These are phyloP conservation scores for Cygnus olor DNA, from an alignment of 2,797 vertebrate genomes.

Conservation along the genomic window DNA sequence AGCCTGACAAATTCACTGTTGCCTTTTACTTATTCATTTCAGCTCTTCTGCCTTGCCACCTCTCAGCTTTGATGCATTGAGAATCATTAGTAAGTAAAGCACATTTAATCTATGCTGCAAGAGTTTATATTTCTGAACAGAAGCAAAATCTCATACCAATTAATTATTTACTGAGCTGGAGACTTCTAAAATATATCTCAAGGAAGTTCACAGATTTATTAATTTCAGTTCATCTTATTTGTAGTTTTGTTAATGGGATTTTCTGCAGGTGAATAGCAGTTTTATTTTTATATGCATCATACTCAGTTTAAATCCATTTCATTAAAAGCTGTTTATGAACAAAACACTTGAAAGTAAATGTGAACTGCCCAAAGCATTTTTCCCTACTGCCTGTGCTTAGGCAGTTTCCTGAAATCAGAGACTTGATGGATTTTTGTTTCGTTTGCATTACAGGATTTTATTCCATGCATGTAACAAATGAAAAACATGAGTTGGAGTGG, in stretches of 20 bases:
- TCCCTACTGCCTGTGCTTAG: background rate
- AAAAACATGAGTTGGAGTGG: slow-evolving; percentile 8
- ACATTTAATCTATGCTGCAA: background rate
- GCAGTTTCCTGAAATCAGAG: background rate
- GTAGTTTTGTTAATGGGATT: slow-evolving; percentile 57
- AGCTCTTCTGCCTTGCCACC: background rate
- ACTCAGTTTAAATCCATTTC: slow-evolving; percentile 50
- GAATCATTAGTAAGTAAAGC: background rate
- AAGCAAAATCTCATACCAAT: background rate
- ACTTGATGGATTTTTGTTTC: background rate
- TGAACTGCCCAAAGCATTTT: slow-evolving; percentile 26
- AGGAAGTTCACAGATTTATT: slow-evolving; percentile 44
- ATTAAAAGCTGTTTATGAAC: slow-evolving; percentile 54
- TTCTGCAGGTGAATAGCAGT: slow-evolving; percentile 45
- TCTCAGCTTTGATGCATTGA: background rate
- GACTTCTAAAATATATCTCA: slow-evolving; percentile 37
- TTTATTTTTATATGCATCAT: slow-evolving; percentile 32
- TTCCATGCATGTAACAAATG: background rate
- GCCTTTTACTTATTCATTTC: background rate
- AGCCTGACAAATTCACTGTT: background rate
- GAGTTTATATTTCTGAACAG: slow-evolving; percentile 37
- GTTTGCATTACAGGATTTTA: background rate
- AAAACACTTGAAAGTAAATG: slow-evolving; percentile 17
- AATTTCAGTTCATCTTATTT: slow-evolving; percentile 49
- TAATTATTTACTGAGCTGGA: slow-evolving; percentile 53